Base-by-base conservation (phyloP, 2,797 vertebrate species). In the Notolabrus celidotus region DNA sequence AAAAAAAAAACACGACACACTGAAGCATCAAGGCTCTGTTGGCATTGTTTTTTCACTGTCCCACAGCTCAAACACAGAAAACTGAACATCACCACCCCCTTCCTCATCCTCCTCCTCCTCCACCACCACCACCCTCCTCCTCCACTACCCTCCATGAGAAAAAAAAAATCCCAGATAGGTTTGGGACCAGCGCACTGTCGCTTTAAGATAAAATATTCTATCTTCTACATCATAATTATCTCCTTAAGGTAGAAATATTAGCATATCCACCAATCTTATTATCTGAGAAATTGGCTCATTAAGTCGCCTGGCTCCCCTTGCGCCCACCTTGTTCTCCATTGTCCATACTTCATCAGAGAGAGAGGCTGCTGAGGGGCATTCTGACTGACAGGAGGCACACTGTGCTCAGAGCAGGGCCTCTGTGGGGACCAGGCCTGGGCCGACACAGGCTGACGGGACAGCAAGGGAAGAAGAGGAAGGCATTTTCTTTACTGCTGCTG, bases 201-300 rank as follows among this genome's bases (percentile, higher is more conserved):
- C 94, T 95, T 95, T 95, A 94, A 94, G 90, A 93, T 94, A 94
- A 93, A 92, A 93, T 92, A 93, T 94, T 94, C 92, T 93, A 93
- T 95, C 94, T 92, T 92, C 92, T 89, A 93, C 93, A 95, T 94
- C 93, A 94, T 95, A 95, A 95, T 95, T 95, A 95, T 95, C 93
- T 95, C 94, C 94, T 95, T 95, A 95, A 95, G 94, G 94, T 95
- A 95, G 93, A 95, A 93, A 95, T 94, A 95, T 95, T 95, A 95
- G 94, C 94, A 95, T 95, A 95, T 93, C 93, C 93, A 93, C 92
- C 94, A 94, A 95, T 95, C 94, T 94, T 95, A 95, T 95, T 95
- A 95, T 94, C 90, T 93, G 94, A 94, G 89, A 95, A 95, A 95
- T 95, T 94, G 94, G 91, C 93, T 95, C 94, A 95, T 95, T 95